These are phyloP conservation scores for Hofmannophila pseudospretella DNA, from an alignment of 2,888 invertebrate species.

Conservation along the genomic window DNA sequence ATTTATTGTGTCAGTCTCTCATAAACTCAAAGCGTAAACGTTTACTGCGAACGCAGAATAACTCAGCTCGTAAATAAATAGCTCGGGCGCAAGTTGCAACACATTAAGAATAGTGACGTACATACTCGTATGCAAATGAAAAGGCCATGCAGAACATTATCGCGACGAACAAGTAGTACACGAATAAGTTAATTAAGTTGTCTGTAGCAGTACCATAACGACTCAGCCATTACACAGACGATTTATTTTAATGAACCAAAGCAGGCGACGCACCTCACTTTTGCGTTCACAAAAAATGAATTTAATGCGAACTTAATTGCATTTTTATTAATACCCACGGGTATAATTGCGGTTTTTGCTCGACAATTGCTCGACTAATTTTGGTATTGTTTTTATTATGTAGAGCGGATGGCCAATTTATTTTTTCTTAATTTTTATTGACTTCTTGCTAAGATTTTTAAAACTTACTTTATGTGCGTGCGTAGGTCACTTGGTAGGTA, in stretches of 20 bases:
- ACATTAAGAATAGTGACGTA: conserved; percentile 8
- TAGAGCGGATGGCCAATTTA: too few relatives aligned
- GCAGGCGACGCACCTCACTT: conserved; percentile 25
- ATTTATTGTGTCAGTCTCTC: too few relatives aligned
- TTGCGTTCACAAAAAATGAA: conserved; percentile 33
- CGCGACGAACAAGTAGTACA: conserved; percentile 18
- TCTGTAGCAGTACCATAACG: conserved; percentile 30
- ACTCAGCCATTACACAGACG: conserved; percentile 37
- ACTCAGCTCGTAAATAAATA: not conserved
- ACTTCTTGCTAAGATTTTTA: too few relatives aligned
- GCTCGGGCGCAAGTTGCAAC: conserved; percentile 1
- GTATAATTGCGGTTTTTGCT: conserved; percentile 23
- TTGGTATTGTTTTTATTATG: conserved; percentile 15
- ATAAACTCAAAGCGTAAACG: not conserved
- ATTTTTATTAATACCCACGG: conserved; percentile 40
- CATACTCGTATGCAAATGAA: conserved; percentile 16
- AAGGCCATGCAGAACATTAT: conserved; percentile 3
- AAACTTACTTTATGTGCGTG: too few relatives aligned
- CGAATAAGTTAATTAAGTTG: conserved; percentile 40
- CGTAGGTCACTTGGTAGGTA: too few relatives aligned
- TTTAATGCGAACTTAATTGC: conserved; percentile 41
- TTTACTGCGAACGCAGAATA: not conserved
- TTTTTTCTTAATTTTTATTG: too few relatives aligned
- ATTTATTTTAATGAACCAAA: conserved; percentile 42
- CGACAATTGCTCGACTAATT: conserved; percentile 29